phyloP scores from a whole-genome alignment of 2,888 invertebrate genomes.

The Caenorhabditis plicata region DNA sequence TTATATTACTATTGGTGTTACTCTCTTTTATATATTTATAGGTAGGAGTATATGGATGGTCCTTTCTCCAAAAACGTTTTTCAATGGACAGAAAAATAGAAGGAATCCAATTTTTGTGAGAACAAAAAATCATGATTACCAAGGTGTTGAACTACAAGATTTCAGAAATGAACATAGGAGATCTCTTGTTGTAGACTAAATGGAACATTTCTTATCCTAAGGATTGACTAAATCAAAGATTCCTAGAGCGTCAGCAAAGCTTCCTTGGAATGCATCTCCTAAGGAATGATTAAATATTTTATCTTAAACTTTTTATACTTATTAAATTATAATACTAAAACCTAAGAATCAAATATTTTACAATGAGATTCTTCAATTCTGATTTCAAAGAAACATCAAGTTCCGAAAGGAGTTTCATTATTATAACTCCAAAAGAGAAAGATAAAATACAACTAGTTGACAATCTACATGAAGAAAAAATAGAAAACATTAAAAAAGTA shows the following conservation, averaged over 20 bases:
- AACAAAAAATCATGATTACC: background rate
- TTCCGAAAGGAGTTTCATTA: slow-evolving; percentile 14
- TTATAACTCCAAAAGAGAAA: slow-evolving; percentile 24
- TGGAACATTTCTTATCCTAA: background rate
- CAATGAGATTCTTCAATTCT: slow-evolving; percentile 10
- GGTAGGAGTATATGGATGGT: slow-evolving; percentile 28
- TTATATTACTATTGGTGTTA: slow-evolving; percentile 38
- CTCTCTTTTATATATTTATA: slow-evolving; percentile 31
- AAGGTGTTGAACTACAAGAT: background rate
- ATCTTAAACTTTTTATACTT: slow-evolving; percentile 1
- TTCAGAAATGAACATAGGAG: background rate
- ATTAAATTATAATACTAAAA: slow-evolving; percentile 6
- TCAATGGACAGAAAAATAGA: slow-evolving; percentile 3
- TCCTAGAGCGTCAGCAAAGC: too few relatives aligned
- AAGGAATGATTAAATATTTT: slow-evolving; percentile 1
- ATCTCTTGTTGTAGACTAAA: slow-evolving; percentile 12
- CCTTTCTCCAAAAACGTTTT: slow-evolving; percentile 13
- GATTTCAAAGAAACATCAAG: too few relatives aligned
- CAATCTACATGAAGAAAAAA: slow-evolving; percentile 15
- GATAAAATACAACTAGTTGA: slow-evolving; percentile 25
- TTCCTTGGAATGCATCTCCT: too few relatives aligned
- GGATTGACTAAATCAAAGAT: too few relatives aligned
- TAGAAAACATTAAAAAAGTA: slow-evolving; percentile 10
- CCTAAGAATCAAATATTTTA: slow-evolving; percentile 1
- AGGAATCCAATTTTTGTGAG: background rate